These are phyloP conservation scores for Dryobotodes eremita DNA, from an alignment of 2,888 invertebrate genomes.

Conservation along the genomic window DNA sequence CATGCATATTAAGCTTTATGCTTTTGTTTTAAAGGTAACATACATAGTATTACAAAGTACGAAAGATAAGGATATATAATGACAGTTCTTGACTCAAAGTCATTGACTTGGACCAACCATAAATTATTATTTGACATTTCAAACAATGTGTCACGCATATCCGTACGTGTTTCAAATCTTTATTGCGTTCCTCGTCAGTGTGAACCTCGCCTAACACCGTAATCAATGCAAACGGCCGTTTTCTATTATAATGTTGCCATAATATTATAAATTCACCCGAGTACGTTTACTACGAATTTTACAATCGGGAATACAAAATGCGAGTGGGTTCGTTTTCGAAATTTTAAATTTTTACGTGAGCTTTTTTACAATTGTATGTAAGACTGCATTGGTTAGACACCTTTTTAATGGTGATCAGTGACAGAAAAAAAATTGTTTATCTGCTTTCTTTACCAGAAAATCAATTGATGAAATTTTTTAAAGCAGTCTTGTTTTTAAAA, in stretches of 20 bases:
- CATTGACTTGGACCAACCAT: conserved; percentile 39
- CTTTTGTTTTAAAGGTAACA: background rate
- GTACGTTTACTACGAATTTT: conserved; percentile 75
- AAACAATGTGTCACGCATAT: conserved; percentile 54
- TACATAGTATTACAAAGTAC: background rate
- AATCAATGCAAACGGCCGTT: conserved; percentile 69
- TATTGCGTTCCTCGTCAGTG: conserved; percentile 40
- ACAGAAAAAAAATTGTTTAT: background rate
- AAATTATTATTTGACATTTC: conserved; percentile 56
- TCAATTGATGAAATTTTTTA: background rate
- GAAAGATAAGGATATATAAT: background rate
- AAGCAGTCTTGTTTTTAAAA: background rate
- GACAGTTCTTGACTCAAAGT: conserved; percentile 26
- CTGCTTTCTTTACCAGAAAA: background rate
- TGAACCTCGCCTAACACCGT: conserved; percentile 53
- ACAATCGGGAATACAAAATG: conserved; percentile 74
- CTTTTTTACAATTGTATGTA: conserved; percentile 61
- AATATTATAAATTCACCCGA: conserved; percentile 71
- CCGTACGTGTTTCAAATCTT: conserved; percentile 51
- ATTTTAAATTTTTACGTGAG: conserved; percentile 72
- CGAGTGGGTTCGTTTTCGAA: conserved; percentile 64
- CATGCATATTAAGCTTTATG: too few species aligned
- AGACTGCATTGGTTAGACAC: conserved; percentile 3
- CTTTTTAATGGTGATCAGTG: background rate
- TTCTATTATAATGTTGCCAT: conserved; percentile 71